Conservation (phyloP, 2,113 vertebrate genomes). For the Hoplias malabaricus region DNA sequence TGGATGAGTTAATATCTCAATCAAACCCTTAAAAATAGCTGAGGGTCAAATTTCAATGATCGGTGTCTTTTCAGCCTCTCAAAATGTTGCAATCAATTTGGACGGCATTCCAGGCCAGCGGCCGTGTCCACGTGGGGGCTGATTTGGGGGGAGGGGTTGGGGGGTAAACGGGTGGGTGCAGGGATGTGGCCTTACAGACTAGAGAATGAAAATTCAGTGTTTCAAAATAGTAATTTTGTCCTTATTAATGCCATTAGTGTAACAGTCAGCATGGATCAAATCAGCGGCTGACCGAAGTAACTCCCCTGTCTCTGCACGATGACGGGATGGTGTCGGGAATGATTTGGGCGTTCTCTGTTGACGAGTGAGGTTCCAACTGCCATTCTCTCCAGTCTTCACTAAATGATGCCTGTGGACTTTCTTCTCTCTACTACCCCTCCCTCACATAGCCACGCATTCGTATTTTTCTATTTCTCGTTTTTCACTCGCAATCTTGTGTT, state of each 20-base stretch:
- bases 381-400: conserved; percentile 47
- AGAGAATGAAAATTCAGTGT: conserved; percentile 65
- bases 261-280: conserved; percentile 80
- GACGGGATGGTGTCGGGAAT: conserved; percentile 73
- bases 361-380: conserved; percentile 69
- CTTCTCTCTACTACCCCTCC: neutral
- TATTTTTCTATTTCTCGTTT: conserved; percentile 23
- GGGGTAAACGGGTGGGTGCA: conserved; percentile 3
- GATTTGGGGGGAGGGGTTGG: neutral
- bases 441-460: conserved; percentile 7
- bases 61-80: conserved; percentile 64
- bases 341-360: conserved; percentile 73
- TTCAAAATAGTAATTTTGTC: conserved; percentile 79
- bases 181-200: conserved; percentile 55
- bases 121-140: neutral
- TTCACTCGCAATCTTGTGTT: conserved; percentile 3
- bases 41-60: conserved; percentile 70
- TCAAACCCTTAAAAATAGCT: conserved; percentile 76
- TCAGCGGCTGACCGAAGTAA: conserved; percentile 74
- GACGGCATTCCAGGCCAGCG: conserved; percentile 55
- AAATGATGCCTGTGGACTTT: conserved; percentile 49
- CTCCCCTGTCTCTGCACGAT: conserved; percentile 70
- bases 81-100: conserved; percentile 68
- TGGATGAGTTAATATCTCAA: conserved; percentile 71
- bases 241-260: conserved; percentile 84